phyloP scores from a whole-genome alignment of 2,888 invertebrate genomes.

The Cylloceria caligata region DNA sequence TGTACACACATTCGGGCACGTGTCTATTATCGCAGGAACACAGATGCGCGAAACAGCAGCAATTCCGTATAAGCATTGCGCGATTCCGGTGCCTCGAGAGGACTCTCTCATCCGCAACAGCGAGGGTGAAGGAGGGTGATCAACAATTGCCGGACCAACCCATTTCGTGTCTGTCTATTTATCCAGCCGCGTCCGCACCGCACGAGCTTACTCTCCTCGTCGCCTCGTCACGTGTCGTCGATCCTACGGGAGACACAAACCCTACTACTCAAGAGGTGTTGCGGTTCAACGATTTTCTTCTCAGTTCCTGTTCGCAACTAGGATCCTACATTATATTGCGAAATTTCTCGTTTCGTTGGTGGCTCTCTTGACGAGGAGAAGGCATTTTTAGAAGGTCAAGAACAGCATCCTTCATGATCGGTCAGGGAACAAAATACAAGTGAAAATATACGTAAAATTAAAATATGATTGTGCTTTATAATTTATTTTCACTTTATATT shows the following conservation, averaged over 20 bases:
- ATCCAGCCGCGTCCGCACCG: conserved; percentile 52
- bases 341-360: neutral
- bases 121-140: conserved; percentile 31
- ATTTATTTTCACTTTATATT: too few species aligned
- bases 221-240: conserved; percentile 60
- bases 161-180: conserved; percentile 68
- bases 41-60: conserved; percentile 30
- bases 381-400: neutral
- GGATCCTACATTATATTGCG: conserved; percentile 4
- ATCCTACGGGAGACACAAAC: conserved; percentile 54
- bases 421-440: too few species aligned
- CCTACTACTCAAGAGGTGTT: conserved; percentile 32
- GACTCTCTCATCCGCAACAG: conserved; percentile 33
- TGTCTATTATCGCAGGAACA: neutral
- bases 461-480: too few species aligned
- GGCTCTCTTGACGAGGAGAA: neutral
- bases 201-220: conserved; percentile 43
- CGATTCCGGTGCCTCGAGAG: conserved; percentile 43
- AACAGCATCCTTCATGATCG: too few species aligned
- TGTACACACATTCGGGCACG: conserved; percentile 5
- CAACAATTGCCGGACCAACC: conserved; percentile 68
- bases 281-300: conserved; percentile 51
- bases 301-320: conserved; percentile 6
- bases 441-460: neutral
- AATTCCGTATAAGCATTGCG: conserved; percentile 49